Conservation (phyloP, 2,888 invertebrate species). For the Heliconius erato region DNA sequence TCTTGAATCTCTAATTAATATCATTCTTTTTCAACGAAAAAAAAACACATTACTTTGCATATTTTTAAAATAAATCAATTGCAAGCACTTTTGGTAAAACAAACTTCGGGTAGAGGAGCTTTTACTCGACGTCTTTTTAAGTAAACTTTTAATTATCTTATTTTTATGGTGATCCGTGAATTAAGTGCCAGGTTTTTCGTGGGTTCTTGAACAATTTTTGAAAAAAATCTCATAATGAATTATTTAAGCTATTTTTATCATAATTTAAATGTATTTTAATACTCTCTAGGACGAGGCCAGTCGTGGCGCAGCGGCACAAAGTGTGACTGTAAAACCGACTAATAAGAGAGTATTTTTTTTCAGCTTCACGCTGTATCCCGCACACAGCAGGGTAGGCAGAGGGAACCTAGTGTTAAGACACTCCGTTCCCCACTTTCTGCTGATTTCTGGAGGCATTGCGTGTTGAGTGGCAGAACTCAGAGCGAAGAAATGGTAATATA, state of each 20-base stretch:
- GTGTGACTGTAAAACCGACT: no score
- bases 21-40: conserved; percentile 14
- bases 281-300: no score
- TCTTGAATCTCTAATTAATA: conserved; percentile 22
- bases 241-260: background rate
- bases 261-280: background rate
- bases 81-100: conserved; percentile 30
- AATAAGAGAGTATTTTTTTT: no score
- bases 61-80: conserved; percentile 32
- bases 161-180: conserved; percentile 3
- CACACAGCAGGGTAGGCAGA: no score
- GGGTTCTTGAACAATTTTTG: background rate
- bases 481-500: no score
- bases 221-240: background rate
- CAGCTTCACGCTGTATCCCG: no score
- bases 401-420: no score
- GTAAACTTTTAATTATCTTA: conserved; percentile 16
- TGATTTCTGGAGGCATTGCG: no score
- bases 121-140: conserved; percentile 25
- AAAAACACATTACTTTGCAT: conserved; percentile 11
- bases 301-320: no score
- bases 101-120: conserved; percentile 20
- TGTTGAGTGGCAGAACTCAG: no score
- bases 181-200: background rate
- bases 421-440: no score